Percentiles rank a stretch among this genome's conserved stretches.
Evolutionary conservation across 30 jellyfish, hydroid and myxozoan species (phyloP).

Genomic region (Aurelia sp.): DNA sequence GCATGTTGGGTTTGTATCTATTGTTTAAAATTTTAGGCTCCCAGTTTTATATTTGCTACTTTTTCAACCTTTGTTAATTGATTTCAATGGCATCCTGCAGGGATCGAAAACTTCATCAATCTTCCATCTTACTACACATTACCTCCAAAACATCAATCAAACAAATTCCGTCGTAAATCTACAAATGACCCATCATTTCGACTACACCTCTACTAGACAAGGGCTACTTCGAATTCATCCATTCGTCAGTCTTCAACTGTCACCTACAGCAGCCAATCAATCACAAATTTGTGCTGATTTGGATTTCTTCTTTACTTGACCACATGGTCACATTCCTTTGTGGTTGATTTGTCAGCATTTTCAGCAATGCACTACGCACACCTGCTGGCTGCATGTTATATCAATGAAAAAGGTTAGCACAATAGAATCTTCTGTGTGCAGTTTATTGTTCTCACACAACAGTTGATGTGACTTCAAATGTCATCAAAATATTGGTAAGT

Average conservation of each 20-base stretch:
- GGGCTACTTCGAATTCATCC: constrained; percentile 55
- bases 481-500: constrained; percentile 19
- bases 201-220: constrained; percentile 57
- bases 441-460: not conserved
- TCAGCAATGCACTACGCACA: constrained; percentile 54
- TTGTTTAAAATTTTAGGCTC: too few relatives aligned
- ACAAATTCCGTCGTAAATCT: constrained; percentile 74
- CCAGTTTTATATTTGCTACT: not conserved
- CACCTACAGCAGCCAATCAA: constrained; percentile 57
- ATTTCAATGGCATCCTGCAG: constrained; percentile 87
- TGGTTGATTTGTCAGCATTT: constrained; percentile 62
- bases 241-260: constrained; percentile 37
- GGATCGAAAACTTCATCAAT: constrained; percentile 73
- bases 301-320: constrained; percentile 52
- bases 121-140: constrained; percentile 50
- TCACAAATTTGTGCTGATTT: constrained; percentile 59
- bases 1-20: too few relatives aligned
- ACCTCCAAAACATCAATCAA: constrained; percentile 70
- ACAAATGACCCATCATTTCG: constrained; percentile 53
- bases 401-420: constrained; percentile 71
- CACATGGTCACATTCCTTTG: constrained; percentile 61
- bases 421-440: constrained; percentile 57
- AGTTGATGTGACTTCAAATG: constrained; percentile 10
- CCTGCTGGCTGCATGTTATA: constrained; percentile 54
- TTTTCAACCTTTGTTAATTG: constrained; percentile 25